phyloP scores from a whole-genome alignment of 2,888 invertebrate species.

The Gymnosoma rotundatum region DNA sequence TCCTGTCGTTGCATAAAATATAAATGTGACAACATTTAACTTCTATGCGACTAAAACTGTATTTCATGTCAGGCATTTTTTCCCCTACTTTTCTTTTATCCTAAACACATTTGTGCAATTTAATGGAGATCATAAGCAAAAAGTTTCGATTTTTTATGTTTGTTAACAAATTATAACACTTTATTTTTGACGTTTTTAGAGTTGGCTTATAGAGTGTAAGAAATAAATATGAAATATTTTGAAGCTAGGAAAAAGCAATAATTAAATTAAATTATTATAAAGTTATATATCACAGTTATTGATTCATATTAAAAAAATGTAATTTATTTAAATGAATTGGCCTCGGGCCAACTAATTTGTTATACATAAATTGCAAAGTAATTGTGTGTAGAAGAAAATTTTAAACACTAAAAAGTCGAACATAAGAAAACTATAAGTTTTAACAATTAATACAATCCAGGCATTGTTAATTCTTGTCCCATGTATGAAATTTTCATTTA shows the following conservation, averaged over 20 bases:
- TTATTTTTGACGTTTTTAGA: slow-evolving; percentile 52
- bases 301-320: slow-evolving; percentile 9
- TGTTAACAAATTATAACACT: slow-evolving; percentile 61
- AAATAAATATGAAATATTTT: slow-evolving; percentile 35
- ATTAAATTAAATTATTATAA: slow-evolving; percentile 21
- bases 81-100: neutral
- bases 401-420: too few relatives aligned
- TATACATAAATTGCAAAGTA: neutral
- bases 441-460: too few relatives aligned
- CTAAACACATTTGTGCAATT: slow-evolving; percentile 28
- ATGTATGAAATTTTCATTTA: too few relatives aligned
- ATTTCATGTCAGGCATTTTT: slow-evolving; percentile 49
- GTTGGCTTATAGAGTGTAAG: slow-evolving; percentile 23
- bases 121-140: slow-evolving; percentile 52
- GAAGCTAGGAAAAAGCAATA: slow-evolving; percentile 2
- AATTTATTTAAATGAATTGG: slow-evolving; percentile 49
- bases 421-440: too few relatives aligned
- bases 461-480: too few relatives aligned
- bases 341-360: neutral
- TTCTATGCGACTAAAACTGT: slow-evolving; percentile 58
- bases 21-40: slow-evolving; percentile 69
- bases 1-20: slow-evolving; percentile 49
- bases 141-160: slow-evolving; percentile 33
- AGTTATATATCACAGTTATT: slow-evolving; percentile 46
- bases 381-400: neutral